Percentiles rank a stretch among this genome's conserved stretches.
These are phyloP conservation scores for Drosophila tristis DNA, from an alignment of 1,140 invertebrate species.

Conservation along the genomic window DNA sequence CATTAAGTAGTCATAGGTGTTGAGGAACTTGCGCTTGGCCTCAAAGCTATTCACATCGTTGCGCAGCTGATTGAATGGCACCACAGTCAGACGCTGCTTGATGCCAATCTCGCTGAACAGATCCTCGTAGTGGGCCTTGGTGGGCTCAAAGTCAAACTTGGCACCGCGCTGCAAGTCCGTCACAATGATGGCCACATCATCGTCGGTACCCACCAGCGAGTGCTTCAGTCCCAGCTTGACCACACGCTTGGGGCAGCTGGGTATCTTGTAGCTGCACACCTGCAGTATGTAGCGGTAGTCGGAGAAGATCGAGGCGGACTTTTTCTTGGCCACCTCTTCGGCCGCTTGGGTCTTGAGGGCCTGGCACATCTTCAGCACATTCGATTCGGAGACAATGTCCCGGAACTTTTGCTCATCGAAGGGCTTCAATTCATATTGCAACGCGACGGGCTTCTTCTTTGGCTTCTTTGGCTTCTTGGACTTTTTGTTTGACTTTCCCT, in stretches of 20 bases:
- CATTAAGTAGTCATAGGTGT: conserved; percentile 85
- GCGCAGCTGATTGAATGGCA: conserved; percentile 85
- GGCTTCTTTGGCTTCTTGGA: conserved; percentile 12
- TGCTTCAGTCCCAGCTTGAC: conserved; percentile 85
- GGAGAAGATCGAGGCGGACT: conserved; percentile 60
- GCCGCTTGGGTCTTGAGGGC: conserved; percentile 62
- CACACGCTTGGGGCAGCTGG: conserved; percentile 74
- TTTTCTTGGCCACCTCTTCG: conserved; percentile 65
- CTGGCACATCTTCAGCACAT: conserved; percentile 63
- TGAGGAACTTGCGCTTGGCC: conserved; percentile 85
- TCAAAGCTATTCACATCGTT: conserved; percentile 86
- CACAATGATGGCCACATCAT: conserved; percentile 86
- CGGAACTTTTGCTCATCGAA: conserved; percentile 72
- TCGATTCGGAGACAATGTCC: conserved; percentile 57
- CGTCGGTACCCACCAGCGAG: conserved; percentile 84
- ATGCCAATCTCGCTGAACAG: conserved; percentile 85
- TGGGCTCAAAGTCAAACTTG: conserved; percentile 86
- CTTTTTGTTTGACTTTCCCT: conserved; percentile 27
- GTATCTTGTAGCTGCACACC: conserved; percentile 72
- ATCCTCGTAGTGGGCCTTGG: conserved; percentile 86
- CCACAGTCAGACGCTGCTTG: conserved; percentile 83
- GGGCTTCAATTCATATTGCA: conserved; percentile 54
- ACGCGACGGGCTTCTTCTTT: conserved; percentile 18
- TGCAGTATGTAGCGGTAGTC: conserved; percentile 77
- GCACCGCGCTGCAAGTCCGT: conserved; percentile 85